These are phyloP conservation scores for Epistrophe eligans DNA, from an alignment of 2,888 invertebrate species.

Conservation along the genomic window DNA sequence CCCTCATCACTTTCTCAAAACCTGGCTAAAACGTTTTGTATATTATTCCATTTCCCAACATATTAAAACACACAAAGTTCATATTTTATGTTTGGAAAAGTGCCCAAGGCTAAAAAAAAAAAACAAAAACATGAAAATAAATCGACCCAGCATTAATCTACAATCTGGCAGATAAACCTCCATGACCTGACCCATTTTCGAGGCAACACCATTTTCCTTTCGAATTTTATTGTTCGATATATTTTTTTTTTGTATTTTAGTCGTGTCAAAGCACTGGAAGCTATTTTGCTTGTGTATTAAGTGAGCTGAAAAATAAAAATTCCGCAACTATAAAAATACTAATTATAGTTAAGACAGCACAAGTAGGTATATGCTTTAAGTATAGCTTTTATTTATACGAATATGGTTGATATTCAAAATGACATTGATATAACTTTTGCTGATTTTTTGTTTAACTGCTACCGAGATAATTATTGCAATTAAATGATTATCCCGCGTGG, in stretches of 20 bases:
- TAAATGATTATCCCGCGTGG: slow-evolving; percentile 64
- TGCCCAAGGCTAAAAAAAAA: slow-evolving; percentile 60
- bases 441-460: background rate
- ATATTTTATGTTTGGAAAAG: slow-evolving; percentile 50
- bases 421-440: slow-evolving; percentile 53
- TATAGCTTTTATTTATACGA: slow-evolving; percentile 4
- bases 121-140: slow-evolving; percentile 10
- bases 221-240: slow-evolving; percentile 21
- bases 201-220: slow-evolving; percentile 47
- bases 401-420: background rate
- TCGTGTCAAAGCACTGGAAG: slow-evolving; percentile 14
- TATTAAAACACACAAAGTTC: slow-evolving; percentile 47
- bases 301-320: slow-evolving; percentile 17
- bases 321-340: background rate
- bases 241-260: background rate
- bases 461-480: slow-evolving; percentile 66
- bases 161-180: slow-evolving; percentile 43
- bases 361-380: too few relatives aligned
- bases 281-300: background rate
- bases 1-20: slow-evolving; percentile 32
- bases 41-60: slow-evolving; percentile 1
- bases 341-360: background rate
- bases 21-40: slow-evolving; percentile 5
- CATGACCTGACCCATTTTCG: slow-evolving; percentile 58
- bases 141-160: slow-evolving; percentile 39